Conservation (phyloP, 1,140 invertebrate species). For the Ephestia elutella region DNA sequence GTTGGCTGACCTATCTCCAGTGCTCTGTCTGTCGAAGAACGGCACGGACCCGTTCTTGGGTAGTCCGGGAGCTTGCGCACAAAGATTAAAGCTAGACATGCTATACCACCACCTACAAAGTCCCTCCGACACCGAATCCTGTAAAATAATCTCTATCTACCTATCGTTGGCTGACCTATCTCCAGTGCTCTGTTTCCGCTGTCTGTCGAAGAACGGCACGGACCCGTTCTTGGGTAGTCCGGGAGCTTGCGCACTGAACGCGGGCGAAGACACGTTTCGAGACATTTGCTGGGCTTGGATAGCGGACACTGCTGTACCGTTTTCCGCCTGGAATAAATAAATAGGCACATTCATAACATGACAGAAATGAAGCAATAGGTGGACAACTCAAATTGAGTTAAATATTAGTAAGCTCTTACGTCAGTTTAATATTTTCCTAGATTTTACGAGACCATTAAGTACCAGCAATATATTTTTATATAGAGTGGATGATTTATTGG, state of each 20-base stretch:
- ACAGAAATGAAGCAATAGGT: too few relatives aligned
- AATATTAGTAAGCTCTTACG: too few relatives aligned
- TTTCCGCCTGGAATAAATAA: slow-evolving; percentile 38
- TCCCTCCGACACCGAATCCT: not conserved
- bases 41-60: slow-evolving; percentile 92
- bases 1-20: slow-evolving; percentile 79
- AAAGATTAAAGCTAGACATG: too few relatives aligned
- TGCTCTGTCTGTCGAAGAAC: slow-evolving; percentile 87
- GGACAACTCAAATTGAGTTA: too few relatives aligned
- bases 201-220: slow-evolving; percentile 89
- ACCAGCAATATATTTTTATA: too few relatives aligned
- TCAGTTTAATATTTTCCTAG: too few relatives aligned
- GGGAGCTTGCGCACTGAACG: slow-evolving; percentile 86
- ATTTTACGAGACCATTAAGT: too few relatives aligned
- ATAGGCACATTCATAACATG: too few relatives aligned
- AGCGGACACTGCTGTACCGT: slow-evolving; percentile 60
- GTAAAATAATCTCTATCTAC: slow-evolving; percentile 23
- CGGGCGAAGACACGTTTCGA: slow-evolving; percentile 88
- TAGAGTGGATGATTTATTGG: too few relatives aligned
- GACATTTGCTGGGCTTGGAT: slow-evolving; percentile 75
- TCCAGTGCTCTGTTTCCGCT: slow-evolving; percentile 85
- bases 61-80: slow-evolving; percentile 84
- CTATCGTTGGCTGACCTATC: slow-evolving; percentile 76
- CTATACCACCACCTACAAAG: not conserved
- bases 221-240: slow-evolving; percentile 90